Evolutionary conservation across 2,888 invertebrate genomes (phyloP).

Genomic region (Drepana falcataria): DNA sequence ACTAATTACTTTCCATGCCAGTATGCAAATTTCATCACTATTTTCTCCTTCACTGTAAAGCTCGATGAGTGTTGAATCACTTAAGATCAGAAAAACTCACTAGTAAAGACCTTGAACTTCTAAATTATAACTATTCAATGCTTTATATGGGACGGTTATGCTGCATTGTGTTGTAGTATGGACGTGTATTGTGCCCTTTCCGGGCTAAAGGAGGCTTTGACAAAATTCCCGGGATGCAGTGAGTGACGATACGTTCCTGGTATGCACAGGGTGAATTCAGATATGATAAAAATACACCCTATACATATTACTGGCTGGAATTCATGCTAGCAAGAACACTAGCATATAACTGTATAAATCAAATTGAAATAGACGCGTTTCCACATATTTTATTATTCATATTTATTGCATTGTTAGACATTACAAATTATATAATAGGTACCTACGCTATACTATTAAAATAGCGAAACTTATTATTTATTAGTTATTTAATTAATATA

Average conservation of each 20-base stretch:
- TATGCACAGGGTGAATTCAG: slow-evolving; percentile 17
- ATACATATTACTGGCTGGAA: neutral
- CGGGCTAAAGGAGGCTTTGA: slow-evolving; percentile 51
- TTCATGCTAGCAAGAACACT: neutral
- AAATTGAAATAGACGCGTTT: too few species aligned
- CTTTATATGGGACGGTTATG: slow-evolving; percentile 46
- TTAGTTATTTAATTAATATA: too few species aligned
- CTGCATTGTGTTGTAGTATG: slow-evolving; percentile 55
- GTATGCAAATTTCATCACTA: too few species aligned
- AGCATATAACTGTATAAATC: neutral
- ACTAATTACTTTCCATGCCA: too few species aligned
- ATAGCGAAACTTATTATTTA: too few species aligned
- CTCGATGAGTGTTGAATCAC: too few species aligned
- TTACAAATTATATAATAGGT: too few species aligned
- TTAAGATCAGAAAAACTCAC: too few species aligned
- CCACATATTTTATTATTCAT: too few species aligned
- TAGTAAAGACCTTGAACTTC: slow-evolving; percentile 3
- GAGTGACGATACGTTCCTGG: slow-evolving; percentile 16
- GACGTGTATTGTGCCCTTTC: slow-evolving; percentile 61
- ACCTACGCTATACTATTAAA: too few species aligned
- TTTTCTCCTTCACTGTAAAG: too few species aligned
- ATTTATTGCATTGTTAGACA: too few species aligned
- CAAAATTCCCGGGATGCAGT: slow-evolving; percentile 48
- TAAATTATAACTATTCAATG: slow-evolving; percentile 44
- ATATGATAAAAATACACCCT: slow-evolving; percentile 15